Conservation (phyloP, 2,113 vertebrate genomes). For the Microcebus lehilahytsara region DNA sequence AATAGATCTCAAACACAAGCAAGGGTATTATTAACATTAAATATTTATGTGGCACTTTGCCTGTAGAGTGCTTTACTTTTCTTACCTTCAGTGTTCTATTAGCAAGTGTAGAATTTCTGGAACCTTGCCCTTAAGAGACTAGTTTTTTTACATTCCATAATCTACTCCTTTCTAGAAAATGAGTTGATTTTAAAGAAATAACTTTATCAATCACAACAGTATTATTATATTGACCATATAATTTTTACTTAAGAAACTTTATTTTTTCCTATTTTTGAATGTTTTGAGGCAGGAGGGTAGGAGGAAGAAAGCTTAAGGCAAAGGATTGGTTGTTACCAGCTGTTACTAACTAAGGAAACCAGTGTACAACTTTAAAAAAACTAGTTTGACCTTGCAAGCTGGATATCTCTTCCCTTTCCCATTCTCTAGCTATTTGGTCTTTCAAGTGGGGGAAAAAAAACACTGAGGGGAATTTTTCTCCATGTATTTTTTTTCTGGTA, state of each 20-base stretch:
- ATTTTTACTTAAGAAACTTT: constrained; percentile 25
- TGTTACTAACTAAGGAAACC: not conserved
- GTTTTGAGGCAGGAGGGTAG: not conserved
- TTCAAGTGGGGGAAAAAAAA: not conserved
- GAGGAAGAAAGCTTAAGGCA: not conserved
- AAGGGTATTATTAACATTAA: constrained; percentile 60
- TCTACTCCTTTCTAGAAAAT: constrained; percentile 49
- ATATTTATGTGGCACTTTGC: constrained; percentile 48
- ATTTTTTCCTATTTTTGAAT: not conserved
- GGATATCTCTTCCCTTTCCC: not conserved
- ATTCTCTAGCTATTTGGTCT: not conserved
- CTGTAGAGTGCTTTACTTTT: constrained; percentile 38
- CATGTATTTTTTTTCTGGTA: not conserved
- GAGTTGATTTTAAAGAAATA: constrained; percentile 24
- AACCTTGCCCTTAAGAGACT: constrained; percentile 30
- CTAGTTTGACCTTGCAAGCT: not conserved
- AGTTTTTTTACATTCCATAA: constrained; percentile 24
- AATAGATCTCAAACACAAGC: constrained; percentile 31
- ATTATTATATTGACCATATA: not conserved
- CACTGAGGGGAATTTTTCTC: not conserved
- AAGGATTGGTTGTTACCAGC: not conserved
- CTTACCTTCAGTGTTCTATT: constrained; percentile 40
- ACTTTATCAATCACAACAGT: constrained; percentile 27
- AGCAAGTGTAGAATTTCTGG: constrained; percentile 41
- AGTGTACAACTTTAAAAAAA: not conserved